Base-by-base conservation (phyloP, 2,888 invertebrate genomes). In the Raillietiella orientalis region DNA sequence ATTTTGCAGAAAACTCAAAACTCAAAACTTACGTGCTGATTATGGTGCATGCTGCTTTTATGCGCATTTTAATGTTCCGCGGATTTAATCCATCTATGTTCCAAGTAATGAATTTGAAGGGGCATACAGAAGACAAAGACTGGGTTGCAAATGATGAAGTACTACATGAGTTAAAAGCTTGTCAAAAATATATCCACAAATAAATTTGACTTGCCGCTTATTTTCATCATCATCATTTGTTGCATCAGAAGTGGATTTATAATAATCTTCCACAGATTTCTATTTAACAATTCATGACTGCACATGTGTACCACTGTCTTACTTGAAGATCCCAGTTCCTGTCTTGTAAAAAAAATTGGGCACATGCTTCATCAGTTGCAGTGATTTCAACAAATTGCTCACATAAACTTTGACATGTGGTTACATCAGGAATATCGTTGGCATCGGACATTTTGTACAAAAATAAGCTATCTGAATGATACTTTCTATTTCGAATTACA, bases 11-110 rank as follows among this genome's bases (percentile, higher is more conserved):
- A 17, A n/a, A 9, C 23, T 26, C 9, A 26, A n/a, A 8, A 10
- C 13, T 13, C 14, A 10, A 9, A 6, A 37, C 40, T 37, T 37
- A 53, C 52, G 36, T 40, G 28, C 44, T 44, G 20, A 58, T 47
- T 14, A 47, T 42, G 24, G 49, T 42, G 29, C 49, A 45, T 3
- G 54, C 53, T 14, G 47, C 50, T 31, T 45, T 44, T n/a, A 53
- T 52, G 26, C 59, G 39, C 5, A 45, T 46, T 14, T 43, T 39
- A 2, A 54, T 33, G 36, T 52, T 53, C 24, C 43, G 42, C 3
- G 41, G 41, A 38, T 57, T 55, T 5, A 59, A 38, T 2, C 59
- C 59, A 43, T 60, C 59, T 27, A 59, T 44, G 37, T 59, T 59
- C 58, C 58, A 60, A 4, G 54, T 47, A 15, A 58, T 37, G 6